Evolutionary conservation across 2,888 invertebrate species (phyloP).

Genomic region (Notodonta ziczac): DNA sequence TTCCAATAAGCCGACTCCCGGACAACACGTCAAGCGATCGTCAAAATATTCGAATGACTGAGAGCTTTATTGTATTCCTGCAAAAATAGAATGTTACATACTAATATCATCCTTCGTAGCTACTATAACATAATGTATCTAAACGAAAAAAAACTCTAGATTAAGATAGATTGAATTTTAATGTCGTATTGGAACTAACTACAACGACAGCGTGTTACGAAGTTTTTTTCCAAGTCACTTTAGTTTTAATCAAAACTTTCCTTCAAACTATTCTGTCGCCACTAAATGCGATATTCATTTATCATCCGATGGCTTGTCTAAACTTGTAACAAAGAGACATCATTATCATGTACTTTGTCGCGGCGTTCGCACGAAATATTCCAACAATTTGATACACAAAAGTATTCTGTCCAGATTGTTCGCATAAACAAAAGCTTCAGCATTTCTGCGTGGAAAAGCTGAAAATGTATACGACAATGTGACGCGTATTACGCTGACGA

Average conservation of each 20-base stretch:
- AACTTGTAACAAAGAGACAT: constrained; percentile 1
- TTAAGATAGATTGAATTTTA: neutral
- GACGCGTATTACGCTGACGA: neutral
- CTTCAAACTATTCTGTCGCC: neutral
- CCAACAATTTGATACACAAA: neutral
- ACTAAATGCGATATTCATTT: neutral
- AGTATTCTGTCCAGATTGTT: constrained; percentile 2
- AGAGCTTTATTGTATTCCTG: too few species aligned
- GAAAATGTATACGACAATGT: neutral
- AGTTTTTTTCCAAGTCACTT: neutral
- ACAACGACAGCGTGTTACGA: too few species aligned
- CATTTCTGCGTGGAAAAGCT: neutral
- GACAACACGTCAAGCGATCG: too few species aligned
- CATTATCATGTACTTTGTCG: constrained; percentile 1
- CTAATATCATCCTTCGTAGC: neutral
- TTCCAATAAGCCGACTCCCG: too few species aligned
- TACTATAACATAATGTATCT: too few species aligned
- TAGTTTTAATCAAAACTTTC: neutral
- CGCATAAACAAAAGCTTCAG: neutral
- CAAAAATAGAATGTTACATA: too few species aligned
- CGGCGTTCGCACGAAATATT: neutral
- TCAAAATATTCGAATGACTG: neutral
- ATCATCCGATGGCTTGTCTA: neutral
- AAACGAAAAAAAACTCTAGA: too few species aligned
- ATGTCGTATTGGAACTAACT: neutral